Percentiles rank a stretch among this genome's conserved stretches.
These are phyloP conservation scores for Delia radicum DNA, from an alignment of 1,140 invertebrate species.

Conservation along the genomic window DNA sequence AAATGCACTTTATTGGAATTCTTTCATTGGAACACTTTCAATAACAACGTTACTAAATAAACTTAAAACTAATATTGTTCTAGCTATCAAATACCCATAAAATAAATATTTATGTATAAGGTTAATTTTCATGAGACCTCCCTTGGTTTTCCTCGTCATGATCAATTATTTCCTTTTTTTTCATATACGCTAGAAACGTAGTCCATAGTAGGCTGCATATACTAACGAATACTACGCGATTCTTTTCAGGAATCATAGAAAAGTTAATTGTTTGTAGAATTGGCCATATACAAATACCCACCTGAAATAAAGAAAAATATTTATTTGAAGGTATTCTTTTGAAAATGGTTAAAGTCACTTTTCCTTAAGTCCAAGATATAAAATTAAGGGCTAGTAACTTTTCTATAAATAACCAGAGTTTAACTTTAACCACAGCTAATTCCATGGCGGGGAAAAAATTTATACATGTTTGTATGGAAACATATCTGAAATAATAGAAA, in stretches of 20 bases:
- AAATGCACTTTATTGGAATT: conserved; percentile 21
- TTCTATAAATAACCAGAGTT: too few relatives aligned
- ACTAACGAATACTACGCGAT: conserved; percentile 81
- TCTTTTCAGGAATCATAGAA: conserved; percentile 71
- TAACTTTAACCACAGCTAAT: too few relatives aligned
- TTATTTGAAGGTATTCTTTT: background rate
- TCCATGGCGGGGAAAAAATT: too few relatives aligned
- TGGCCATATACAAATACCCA: conserved; percentile 79
- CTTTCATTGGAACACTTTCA: background rate
- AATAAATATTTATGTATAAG: too few relatives aligned
- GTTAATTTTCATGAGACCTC: background rate
- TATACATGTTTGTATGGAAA: too few relatives aligned
- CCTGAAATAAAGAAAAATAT: conserved; percentile 59
- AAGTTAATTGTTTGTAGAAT: conserved; percentile 81
- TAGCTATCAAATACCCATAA: background rate
- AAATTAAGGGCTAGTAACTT: too few relatives aligned
- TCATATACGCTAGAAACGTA: conserved; percentile 83
- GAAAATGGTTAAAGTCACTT: background rate
- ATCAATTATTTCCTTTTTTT: conserved; percentile 49
- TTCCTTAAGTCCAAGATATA: too few relatives aligned
- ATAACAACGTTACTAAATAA: background rate
- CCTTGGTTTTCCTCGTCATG: background rate
- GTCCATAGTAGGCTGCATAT: conserved; percentile 82
- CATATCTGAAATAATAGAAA: too few relatives aligned
- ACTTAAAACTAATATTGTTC: background rate